These are phyloP conservation scores for Andricus grossulariae DNA, from an alignment of 1,140 invertebrate genomes.

Conservation along the genomic window DNA sequence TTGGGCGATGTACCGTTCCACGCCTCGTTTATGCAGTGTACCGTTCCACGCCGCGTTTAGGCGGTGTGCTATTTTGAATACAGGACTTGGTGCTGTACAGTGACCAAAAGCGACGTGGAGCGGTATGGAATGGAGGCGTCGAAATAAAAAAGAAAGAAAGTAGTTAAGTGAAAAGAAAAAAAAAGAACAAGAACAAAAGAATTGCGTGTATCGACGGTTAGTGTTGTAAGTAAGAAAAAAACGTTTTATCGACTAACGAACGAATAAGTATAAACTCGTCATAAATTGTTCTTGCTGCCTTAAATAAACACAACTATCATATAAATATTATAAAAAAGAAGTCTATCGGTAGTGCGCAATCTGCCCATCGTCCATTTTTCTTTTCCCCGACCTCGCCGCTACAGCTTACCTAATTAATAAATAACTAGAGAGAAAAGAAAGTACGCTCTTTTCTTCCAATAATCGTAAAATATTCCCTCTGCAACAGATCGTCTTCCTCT, in stretches of 20 bases:
- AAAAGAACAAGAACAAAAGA: constrained; percentile 47
- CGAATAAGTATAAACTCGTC: constrained; percentile 55
- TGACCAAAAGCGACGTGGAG: too few species aligned
- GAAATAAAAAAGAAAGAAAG: constrained; percentile 35
- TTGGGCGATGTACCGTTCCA: too few species aligned
- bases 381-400: constrained; percentile 23
- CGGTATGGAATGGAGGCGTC: too few species aligned
- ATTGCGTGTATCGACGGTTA: constrained; percentile 45
- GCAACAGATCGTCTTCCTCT: constrained; percentile 25
- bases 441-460: constrained; percentile 17
- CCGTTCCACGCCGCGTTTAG: too few species aligned
- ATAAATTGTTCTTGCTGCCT: constrained; percentile 66
- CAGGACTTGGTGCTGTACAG: too few species aligned
- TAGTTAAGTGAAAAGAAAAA: constrained; percentile 42
- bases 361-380: constrained; percentile 34
- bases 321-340: constrained; percentile 36
- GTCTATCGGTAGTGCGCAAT: constrained; percentile 39
- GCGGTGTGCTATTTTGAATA: too few species aligned
- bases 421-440: constrained; percentile 1
- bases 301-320: constrained; percentile 57
- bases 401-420: constrained; percentile 32
- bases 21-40: too few species aligned
- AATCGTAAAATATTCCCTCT: constrained; percentile 15
- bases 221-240: constrained; percentile 48
- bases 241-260: constrained; percentile 51